Evolutionary conservation across 2,888 invertebrate species (phyloP).

Genomic region (Patella depressa): DNA sequence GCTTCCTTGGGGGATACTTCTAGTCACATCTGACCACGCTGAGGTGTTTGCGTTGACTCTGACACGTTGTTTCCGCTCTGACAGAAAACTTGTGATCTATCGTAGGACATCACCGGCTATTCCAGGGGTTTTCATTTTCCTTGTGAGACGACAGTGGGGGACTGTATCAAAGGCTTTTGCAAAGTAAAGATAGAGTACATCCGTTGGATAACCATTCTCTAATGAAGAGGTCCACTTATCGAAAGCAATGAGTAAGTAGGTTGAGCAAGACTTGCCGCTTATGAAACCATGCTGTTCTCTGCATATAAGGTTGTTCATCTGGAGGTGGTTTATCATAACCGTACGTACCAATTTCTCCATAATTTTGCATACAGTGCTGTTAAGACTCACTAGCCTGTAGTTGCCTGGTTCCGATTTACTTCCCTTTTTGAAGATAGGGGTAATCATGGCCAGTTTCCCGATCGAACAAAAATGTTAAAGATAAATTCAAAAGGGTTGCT

Average conservation of each 20-base stretch:
- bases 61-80: background rate
- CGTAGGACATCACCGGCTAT: background rate
- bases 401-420: conserved; percentile 13
- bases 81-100: background rate
- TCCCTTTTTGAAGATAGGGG: conserved; percentile 25
- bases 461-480: too few relatives aligned
- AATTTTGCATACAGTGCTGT: conserved; percentile 21
- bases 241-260: conserved; percentile 14
- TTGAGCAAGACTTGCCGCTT: conserved; percentile 3
- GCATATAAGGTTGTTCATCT: conserved; percentile 8
- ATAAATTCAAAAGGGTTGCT: too few relatives aligned
- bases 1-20: conserved; percentile 12
- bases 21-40: background rate
- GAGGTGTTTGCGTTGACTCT: background rate
- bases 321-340: conserved; percentile 13
- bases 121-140: conserved; percentile 15
- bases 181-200: conserved; percentile 7
- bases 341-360: conserved; percentile 20
- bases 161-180: conserved; percentile 18
- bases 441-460: conserved; percentile 5
- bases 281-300: conserved; percentile 22
- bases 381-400: conserved; percentile 26
- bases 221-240: conserved; percentile 20
- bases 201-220: conserved; percentile 12
- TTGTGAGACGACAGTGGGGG: conserved; percentile 12